These are phyloP conservation scores for Ictalurus furcatus DNA, from an alignment of 2,113 vertebrate species.

Conservation along the genomic window DNA sequence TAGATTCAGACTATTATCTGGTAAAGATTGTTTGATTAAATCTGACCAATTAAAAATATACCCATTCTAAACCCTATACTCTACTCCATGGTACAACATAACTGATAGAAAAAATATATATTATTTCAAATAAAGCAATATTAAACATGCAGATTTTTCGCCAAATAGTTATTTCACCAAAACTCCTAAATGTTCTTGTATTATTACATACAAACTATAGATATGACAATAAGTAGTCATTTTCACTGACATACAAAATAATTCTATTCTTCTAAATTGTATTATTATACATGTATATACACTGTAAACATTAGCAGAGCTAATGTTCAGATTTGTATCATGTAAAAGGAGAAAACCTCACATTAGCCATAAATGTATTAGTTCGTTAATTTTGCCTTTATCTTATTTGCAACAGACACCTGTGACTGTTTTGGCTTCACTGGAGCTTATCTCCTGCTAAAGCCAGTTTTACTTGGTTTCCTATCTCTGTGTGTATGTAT, in stretches of 20 bases:
- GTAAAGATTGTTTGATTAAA: too few species aligned
- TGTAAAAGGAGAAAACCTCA: background rate
- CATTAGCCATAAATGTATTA: background rate
- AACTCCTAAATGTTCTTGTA: background rate
- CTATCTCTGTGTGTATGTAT: background rate
- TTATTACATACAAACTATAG: background rate
- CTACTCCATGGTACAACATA: background rate
- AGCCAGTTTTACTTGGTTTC: slow-evolving; percentile 53
- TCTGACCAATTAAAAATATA: background rate
- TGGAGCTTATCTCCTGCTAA: slow-evolving; percentile 66
- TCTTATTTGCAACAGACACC: background rate
- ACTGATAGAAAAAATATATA: background rate
- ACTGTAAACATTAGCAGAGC: background rate
- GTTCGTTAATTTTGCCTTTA: background rate
- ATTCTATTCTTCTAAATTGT: background rate
- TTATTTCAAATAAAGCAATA: background rate
- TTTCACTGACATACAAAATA: background rate
- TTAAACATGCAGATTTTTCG: background rate
- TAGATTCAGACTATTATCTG: background rate
- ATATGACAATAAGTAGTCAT: background rate
- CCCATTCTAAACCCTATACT: background rate
- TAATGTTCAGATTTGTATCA: background rate
- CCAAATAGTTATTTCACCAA: background rate
- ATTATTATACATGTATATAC: background rate
- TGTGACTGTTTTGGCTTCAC: slow-evolving; percentile 58